Evolutionary conservation across 2,113 vertebrate genomes (phyloP), one percentile per base, ranked within the genome.

Genomic region (Neomonachus schauinslandi): DNA sequence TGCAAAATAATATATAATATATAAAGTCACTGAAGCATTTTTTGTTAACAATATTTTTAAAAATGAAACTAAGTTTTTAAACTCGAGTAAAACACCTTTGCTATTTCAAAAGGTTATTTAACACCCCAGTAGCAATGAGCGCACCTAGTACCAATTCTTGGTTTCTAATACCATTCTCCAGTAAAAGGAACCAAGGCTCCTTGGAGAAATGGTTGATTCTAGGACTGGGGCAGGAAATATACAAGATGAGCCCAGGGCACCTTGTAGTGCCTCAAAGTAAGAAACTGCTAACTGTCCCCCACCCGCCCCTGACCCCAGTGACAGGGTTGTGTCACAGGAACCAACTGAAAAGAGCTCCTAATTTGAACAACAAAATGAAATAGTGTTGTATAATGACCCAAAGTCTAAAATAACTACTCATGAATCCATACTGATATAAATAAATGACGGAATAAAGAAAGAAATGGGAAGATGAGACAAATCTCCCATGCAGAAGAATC

Each of bases 1-100:
- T n/a, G n/a, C 69, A 83, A 91, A 81, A 59, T 14, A 71, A 51
- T n/a, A 36, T 26, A 84, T 55, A 74, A 33, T 55, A 33, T 55
- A 28, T 28, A 82, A 82, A 92, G 51, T 71, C 59, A 79, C 36
- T 51, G 36, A 95, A 69, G 59, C 19, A 51, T 91, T 57, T 89
- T 83, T 49, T 65, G 42, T 71, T 49, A 51, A 63, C 49, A 77
- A 16, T 24, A 55, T 79, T 90, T 90, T 22, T 2, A 63, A 89
- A 81, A 36, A 91, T 69, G 33, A 91, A 80, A 74, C 19, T 53
- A 67, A 61, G 4, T 5, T 89, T 92, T 89, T 61, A 63, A 85
- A 67, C 26, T 89, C n/a, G 8, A n/a, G 15, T 36, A 69, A 96
- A 92, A 88, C 22, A 80, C 18, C 28, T 88, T 69, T 28, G 69